Evolutionary conservation across 2,888 invertebrate species (phyloP).

Genomic region (Amphiduros pacificus): DNA sequence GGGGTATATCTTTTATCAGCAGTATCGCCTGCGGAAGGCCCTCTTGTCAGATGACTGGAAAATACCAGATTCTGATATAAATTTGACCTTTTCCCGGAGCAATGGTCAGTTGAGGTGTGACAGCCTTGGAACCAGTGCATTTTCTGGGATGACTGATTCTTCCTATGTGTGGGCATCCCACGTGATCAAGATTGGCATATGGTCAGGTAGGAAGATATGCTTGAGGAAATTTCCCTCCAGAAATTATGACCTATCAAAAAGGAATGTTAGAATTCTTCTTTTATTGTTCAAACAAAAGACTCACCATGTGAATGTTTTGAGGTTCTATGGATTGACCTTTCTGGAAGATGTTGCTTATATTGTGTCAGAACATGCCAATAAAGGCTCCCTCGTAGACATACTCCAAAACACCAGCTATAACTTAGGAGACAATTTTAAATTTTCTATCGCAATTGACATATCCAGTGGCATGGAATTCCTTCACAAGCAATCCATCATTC

Average conservation of each 20-base stretch:
- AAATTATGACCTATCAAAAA: neutral
- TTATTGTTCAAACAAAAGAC: constrained; percentile 22
- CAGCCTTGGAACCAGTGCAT: no score
- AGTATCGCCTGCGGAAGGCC: constrained; percentile 15
- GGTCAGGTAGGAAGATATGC: constrained; percentile 4
- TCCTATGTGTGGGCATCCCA: neutral
- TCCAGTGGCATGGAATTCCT: constrained; percentile 42
- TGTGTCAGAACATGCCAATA: constrained; percentile 40
- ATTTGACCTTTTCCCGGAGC: no score
- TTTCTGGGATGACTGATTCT: neutral
- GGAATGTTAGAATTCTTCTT: constrained; percentile 1
- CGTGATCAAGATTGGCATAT: constrained; percentile 7
- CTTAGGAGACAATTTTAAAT: constrained; percentile 41
- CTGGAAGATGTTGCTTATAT: constrained; percentile 34
- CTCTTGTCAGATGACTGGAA: constrained; percentile 25
- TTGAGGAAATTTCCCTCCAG: neutral
- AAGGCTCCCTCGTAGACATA: constrained; percentile 43
- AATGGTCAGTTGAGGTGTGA: neutral
- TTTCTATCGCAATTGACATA: constrained; percentile 42
- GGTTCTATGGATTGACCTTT: constrained; percentile 45
- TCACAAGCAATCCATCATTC: constrained; percentile 44
- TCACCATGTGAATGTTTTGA: constrained; percentile 31
- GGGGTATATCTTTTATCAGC: constrained; percentile 36
- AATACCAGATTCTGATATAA: constrained; percentile 5
- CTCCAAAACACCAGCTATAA: constrained; percentile 42